Conservation (phyloP, 2,888 invertebrate species). For the Protodeltote pygarga region DNA sequence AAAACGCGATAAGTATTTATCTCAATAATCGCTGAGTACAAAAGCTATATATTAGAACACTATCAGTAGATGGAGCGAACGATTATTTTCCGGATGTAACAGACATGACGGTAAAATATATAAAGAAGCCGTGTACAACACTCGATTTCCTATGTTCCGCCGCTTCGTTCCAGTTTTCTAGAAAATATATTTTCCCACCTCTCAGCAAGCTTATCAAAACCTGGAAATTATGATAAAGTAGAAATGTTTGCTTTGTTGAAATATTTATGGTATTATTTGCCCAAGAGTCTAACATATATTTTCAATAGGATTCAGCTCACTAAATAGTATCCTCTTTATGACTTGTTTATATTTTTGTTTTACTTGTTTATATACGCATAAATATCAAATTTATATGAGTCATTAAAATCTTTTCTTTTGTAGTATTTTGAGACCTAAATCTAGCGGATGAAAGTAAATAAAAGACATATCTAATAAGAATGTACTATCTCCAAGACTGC, state of each 20-base stretch:
- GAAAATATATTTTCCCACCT: slow-evolving; percentile 70
- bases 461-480: no score
- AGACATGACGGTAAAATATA: slow-evolving; percentile 83
- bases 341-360: slow-evolving; percentile 12
- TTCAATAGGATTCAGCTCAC: not conserved
- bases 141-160: slow-evolving; percentile 78
- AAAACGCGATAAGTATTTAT: slow-evolving; percentile 40
- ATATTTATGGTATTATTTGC: slow-evolving; percentile 20
- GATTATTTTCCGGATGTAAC: slow-evolving; percentile 74
- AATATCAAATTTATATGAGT: no score
- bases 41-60: slow-evolving; percentile 57
- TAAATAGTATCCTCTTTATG: no score
- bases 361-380: no score
- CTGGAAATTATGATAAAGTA: slow-evolving; percentile 62
- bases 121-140: slow-evolving; percentile 73
- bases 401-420: no score
- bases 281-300: not conserved
- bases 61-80: slow-evolving; percentile 68
- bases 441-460: no score
- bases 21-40: slow-evolving; percentile 47
- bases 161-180: slow-evolving; percentile 66
- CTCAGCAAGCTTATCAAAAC: slow-evolving; percentile 61
- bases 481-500: no score
- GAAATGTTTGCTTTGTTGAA: slow-evolving; percentile 30
- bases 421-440: no score